Evolutionary conservation across 2,113 vertebrate genomes (phyloP), one percentile per base, ranked within the genome.

Genomic region (Orientallactaga bullata): DNA sequence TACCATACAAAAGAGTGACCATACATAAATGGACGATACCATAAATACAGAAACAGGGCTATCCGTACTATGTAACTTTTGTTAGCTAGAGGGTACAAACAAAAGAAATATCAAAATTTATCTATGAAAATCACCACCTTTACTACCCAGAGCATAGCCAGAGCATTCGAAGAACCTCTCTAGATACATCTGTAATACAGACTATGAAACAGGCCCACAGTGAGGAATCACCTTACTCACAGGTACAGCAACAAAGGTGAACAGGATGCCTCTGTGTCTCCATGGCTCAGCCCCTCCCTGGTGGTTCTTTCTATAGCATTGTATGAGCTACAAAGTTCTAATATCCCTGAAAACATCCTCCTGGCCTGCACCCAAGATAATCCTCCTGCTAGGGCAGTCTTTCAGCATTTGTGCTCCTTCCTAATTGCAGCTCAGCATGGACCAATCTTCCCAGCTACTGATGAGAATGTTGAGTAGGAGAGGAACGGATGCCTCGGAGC

Each of bases 401-500:
- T 86, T 66, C 26, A 37, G 68, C 51, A 20, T 84, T 68, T 66
- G 79, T 39, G 30, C 63, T 74, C 30, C 51, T 88, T 81, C 65
- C 87, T 95, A 88, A 71, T 28, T 89, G 32, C 39, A 35, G 18
- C 35, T 71, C 7, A 20, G 69, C 55, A 30, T 1, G 79, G 88
- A 60, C 37, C 77, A 58, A 18, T 93, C 91, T 79, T 82, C 61
- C 63, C 65, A 39, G 58, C 63, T 47, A 61, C 42, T n/a, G 85
- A 90, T 71, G 79, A 95, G 92, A 90, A 80, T 85, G 78, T 35
- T 68, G 39, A 24, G 6, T 32, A 71, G 72, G 66, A 79, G 68
- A 84, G 91, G 93, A 76, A 60, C 88, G 87, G 83, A 95, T 90
- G 65, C 77, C 78, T 78, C 63, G 11, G 55, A 79, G 80, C 95